A percentile compares a stretch with the other conserved stretches of the same genome.
Conservation (phyloP, 2,888 invertebrate genomes). For the Pardosa pseudoannulata region DNA sequence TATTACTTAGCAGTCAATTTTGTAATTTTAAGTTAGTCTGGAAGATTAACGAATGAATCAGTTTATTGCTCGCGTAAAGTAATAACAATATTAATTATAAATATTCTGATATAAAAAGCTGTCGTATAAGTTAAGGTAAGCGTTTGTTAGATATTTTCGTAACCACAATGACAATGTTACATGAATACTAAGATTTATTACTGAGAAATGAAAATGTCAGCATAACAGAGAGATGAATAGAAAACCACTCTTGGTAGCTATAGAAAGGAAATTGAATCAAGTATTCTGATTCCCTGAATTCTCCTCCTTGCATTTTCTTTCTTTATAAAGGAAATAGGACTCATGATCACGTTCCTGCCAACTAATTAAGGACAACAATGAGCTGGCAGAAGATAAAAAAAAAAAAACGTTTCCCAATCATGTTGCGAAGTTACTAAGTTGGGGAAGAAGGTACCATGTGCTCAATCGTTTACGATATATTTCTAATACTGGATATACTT, state of each 20-base stretch:
- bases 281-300: constrained; percentile 54
- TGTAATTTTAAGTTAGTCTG: too few species aligned
- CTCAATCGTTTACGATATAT: neutral
- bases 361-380: constrained; percentile 67
- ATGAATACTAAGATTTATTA: constrained; percentile 24
- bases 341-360: constrained; percentile 64
- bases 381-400: constrained; percentile 26
- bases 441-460: constrained; percentile 14
- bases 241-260: constrained; percentile 27
- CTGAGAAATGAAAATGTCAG: constrained; percentile 40
- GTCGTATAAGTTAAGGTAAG: too few species aligned
- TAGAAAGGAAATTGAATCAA: constrained; percentile 61
- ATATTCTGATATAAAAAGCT: too few species aligned
- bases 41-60: too few species aligned
- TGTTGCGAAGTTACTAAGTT: neutral
- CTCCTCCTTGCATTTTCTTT: constrained; percentile 47
- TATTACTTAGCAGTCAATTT: too few species aligned
- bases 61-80: too few species aligned
- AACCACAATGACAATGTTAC: neutral
- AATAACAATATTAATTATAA: too few species aligned
- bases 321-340: constrained; percentile 46
- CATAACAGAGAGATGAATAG: constrained; percentile 26
- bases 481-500: neutral
- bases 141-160: neutral
- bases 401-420: constrained; percentile 39